Evolutionary conservation across 2,888 invertebrate genomes (phyloP), one percentile per base, ranked within the genome.

Genomic region (Cephonodes hylas): DNA sequence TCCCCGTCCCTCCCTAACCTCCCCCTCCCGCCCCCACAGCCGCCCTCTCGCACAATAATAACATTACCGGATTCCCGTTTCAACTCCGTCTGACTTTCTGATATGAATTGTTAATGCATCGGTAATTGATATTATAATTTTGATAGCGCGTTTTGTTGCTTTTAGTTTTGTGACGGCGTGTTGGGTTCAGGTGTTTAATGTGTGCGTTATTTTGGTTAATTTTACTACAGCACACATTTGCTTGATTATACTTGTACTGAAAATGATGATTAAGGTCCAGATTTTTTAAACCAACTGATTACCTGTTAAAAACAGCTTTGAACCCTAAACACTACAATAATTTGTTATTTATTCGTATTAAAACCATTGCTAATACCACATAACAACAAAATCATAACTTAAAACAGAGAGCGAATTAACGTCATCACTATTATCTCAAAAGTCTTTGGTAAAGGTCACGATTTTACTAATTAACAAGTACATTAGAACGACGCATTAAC

Each of bases 41-140:
- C 38, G 8, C 38, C n/a, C 38, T 38, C 81, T 84, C 84, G 72
- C 80, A 79, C 85, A 83, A 85, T 88, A 86, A 86, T 87, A 87
- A 83, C 86, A 85, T 87, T 88, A 87, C 85, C 86, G 85, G 86
- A 88, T 88, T 87, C 88, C 87, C 84, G 87, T 88, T 89, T 87
- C 89, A 88, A 89, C 86, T 85, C 85, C 87, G 90, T 90, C 89
- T 89, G 89, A 86, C 86, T 90, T 31, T 88, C 86, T 88, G 88
- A 88, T 91, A 86, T 91, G 91, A 92, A 91, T 91, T 89, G 89
- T 91, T 92, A 91, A 91, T 91, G 90, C 89, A 89, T 89, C 85
- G 84, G 90, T 91, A 92, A 91, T 91, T 91, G 91, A 91, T 91
- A 92, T 91, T 91, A 88, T 91, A 92, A 91, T 89, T 90, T 84